Conservation (phyloP, 2,797 vertebrate species). For the Setipinna tenuifilis region DNA sequence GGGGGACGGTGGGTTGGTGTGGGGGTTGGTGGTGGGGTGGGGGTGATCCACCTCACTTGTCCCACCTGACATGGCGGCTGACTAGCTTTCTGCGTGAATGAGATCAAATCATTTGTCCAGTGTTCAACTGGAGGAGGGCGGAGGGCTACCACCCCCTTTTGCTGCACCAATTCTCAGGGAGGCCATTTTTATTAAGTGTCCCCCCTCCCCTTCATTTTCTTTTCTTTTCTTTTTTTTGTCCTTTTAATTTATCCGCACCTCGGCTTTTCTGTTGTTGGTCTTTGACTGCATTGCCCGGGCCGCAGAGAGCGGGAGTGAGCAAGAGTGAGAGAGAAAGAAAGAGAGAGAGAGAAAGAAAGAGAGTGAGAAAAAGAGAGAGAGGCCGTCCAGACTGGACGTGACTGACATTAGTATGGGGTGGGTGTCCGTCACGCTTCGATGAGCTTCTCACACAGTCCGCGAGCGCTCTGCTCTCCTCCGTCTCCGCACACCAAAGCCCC, state of each 20-base stretch:
- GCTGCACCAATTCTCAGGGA: not conserved
- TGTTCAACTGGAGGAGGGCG: not conserved
- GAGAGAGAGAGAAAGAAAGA: conserved; percentile 21
- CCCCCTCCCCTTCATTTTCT: not conserved
- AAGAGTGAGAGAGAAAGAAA: conserved; percentile 2
- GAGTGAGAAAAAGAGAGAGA: conserved; percentile 27
- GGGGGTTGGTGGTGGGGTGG: not conserved
- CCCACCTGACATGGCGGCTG: not conserved
- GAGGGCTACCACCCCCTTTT: not conserved
- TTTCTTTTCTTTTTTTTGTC: not conserved
- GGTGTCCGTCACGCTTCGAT: conserved; percentile 71
- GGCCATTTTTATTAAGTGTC: conserved; percentile 7
- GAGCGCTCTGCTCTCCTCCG: not conserved
- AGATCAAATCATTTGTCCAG: not conserved
- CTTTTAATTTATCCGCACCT: not conserved
- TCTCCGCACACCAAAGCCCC: not conserved
- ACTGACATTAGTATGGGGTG: conserved; percentile 72
- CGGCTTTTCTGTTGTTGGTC: conserved; percentile 20
- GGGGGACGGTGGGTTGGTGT: too few species aligned
- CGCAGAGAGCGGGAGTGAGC: conserved; percentile 18
- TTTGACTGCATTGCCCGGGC: conserved; percentile 19
- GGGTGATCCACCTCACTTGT: not conserved
- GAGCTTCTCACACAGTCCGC: conserved; percentile 32
- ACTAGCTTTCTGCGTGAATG: not conserved
- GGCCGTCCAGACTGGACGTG: conserved; percentile 59